These are phyloP conservation scores for Nothobranchius furzeri DNA, from an alignment of 2,113 vertebrate species.

Conservation along the genomic window DNA sequence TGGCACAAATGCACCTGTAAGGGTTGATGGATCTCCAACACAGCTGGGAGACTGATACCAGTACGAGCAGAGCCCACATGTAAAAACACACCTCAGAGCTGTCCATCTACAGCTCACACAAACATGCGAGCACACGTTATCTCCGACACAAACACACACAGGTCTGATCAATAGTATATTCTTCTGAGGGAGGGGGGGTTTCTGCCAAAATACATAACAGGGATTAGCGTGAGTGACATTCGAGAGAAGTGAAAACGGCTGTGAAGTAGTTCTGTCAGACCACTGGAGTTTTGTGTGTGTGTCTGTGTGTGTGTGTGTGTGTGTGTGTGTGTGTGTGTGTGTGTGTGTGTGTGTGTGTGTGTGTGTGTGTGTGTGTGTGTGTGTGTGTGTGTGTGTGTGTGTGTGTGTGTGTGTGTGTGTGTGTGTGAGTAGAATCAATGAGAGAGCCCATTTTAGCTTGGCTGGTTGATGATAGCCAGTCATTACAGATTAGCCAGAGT, in stretches of 20 bases:
- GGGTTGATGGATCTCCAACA: slow-evolving; percentile 78
- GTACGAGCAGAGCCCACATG: slow-evolving; percentile 66
- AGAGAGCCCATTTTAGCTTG: slow-evolving; percentile 62
- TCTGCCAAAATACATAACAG: slow-evolving; percentile 64
- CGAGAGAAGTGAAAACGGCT: slow-evolving; percentile 44
- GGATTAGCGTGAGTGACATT: slow-evolving; percentile 64
- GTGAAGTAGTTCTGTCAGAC: slow-evolving; percentile 42
- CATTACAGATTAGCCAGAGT: slow-evolving; percentile 78
- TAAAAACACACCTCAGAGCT: slow-evolving; percentile 68
- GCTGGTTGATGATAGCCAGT: slow-evolving; percentile 74
- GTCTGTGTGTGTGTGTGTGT: too few relatives aligned
- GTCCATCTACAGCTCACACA: slow-evolving; percentile 44
- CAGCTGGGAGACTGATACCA: slow-evolving; percentile 68
- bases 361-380: too few relatives aligned
- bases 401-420: too few relatives aligned
- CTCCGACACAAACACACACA: slow-evolving; percentile 18
- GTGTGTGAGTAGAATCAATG: slow-evolving; percentile 71
- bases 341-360: neutral
- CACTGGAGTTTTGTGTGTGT: slow-evolving; percentile 25
- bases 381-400: too few relatives aligned
- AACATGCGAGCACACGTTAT: slow-evolving; percentile 25
- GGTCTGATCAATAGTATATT: slow-evolving; percentile 74
- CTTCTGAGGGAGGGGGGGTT: slow-evolving; percentile 51
- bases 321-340: too few relatives aligned
- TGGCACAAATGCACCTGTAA: slow-evolving; percentile 79